A percentile compares a stretch with the other conserved stretches of the same genome.
Evolutionary conservation across 1,140 invertebrate species (phyloP).

Genomic region (Magallana angulata): DNA sequence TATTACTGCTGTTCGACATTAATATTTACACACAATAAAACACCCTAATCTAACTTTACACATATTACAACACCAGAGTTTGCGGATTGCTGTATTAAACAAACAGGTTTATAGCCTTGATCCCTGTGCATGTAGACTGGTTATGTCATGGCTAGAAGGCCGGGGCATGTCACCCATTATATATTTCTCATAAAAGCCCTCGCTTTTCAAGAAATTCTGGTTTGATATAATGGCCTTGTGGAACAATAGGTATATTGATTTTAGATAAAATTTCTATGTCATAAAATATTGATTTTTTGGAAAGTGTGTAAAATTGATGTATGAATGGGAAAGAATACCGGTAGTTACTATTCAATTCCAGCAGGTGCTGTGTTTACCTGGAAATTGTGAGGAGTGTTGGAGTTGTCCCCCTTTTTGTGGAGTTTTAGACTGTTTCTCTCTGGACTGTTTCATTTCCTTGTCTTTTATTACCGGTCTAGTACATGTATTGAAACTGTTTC

Average conservation of each 20-base stretch:
- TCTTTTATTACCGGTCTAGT: too few relatives aligned
- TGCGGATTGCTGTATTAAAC: background rate
- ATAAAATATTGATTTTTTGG: slow-evolving; percentile 27
- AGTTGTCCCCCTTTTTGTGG: background rate
- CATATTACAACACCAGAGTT: background rate
- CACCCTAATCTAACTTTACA: background rate
- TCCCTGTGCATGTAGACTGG: background rate
- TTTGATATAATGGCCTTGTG: background rate
- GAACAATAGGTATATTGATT: slow-evolving; percentile 28
- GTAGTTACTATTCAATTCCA: too few relatives aligned
- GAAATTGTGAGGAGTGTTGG: background rate
- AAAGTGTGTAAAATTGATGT: background rate
- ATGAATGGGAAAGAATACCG: slow-evolving; percentile 11
- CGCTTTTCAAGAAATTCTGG: background rate
- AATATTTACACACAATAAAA: background rate
- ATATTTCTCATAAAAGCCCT: background rate
- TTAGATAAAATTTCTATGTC: background rate
- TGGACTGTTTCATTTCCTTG: background rate
- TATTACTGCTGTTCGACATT: background rate
- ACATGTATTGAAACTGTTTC: too few relatives aligned
- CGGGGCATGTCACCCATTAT: background rate
- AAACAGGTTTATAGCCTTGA: slow-evolving; percentile 24
- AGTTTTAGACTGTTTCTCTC: background rate
- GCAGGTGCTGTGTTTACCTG: background rate
- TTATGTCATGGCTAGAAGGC: background rate